Base-by-base conservation (phyloP, 2,113 vertebrate species). In the Lampris incognitus region DNA sequence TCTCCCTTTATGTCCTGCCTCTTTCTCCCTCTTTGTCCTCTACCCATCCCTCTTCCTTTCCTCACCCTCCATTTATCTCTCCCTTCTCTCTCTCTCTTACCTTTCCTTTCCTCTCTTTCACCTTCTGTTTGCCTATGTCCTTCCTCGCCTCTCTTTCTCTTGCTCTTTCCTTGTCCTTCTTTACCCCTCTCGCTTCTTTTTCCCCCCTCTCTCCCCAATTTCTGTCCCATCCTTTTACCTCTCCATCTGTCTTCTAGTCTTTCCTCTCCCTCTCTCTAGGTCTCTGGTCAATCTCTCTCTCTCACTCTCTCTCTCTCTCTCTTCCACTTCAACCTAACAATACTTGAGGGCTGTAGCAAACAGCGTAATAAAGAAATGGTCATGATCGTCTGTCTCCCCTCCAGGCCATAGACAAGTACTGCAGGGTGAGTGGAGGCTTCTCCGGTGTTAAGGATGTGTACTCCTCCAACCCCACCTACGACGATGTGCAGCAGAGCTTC, bases 401-500 rank as follows among this genome's bases (percentile, higher is more conserved):
- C 8, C 86, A 99, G 98, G 98, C 98, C 59, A 99, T 99, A 72
- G 97, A 99, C 70, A 98, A 97, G 72, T 97, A 97, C 84, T 99
- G 98, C 88, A 90, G 97, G 76, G 98, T 99, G 68, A 98, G 94
- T 2, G 96, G 98, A 10, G 98, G 98, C 1, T 99, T 98, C 93
- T 99, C 98, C 0, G 98, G 98, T 11, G 95, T 99, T 78, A 99
- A 99, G 90, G 98, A 99, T 70, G 98, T 99, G 10, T 99, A 99
- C 81, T 97, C 98, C 9, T 96, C 96, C 38, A 96, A 94, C 76
- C 98, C 98, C 38, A 95, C 95, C 0, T 98, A 98, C 2, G 98
- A 99, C 0, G 98, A 99, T 0, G 98, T 99, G 51, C 98, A 99
- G 91, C 98, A 99, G 91, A 99, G 98, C 89, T 99, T 99, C 95